Evolutionary conservation across 92 coral and sea anemone species (phyloP), one percentile per base, ranked within the genome.

Genomic region (Palythoa grandiflora): DNA sequence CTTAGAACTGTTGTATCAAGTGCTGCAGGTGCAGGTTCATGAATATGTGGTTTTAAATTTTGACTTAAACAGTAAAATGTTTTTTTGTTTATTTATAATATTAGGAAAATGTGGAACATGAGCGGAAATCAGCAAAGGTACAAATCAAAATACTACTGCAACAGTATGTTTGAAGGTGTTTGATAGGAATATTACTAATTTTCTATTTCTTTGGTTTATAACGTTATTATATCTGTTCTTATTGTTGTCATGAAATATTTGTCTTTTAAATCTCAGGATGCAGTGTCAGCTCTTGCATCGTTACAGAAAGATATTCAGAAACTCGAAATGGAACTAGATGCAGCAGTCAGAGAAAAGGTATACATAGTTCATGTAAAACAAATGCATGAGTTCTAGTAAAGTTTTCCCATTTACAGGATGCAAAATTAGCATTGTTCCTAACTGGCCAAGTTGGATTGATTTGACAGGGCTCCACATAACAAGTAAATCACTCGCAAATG

Each of bases 301-400:
- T 90, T 95, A 12, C 98, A 95, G 83, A 97, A 94, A 83, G 98
- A 97, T 77, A 93, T 95, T 37, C 97, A 94, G 21, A 92, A 90
- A 74, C 95, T 97, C 47, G 95, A 92, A 35, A 94, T 96, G 88
- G 98, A 96, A 59, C 90, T 97, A 79, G 99, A 97, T 71, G 90
- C 96, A 51, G 85, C 95, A 47, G 88, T 71, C 57, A 91, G 99
- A 66, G 99, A 97, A 79, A 97, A 97, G 98, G 99, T 97, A 57
- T 38, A 9, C 15, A 44, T 0, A 44, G 50, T 44, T 44, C 47
- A 44, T 44, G 50, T 44, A 8, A 44, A 44, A 44, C 50, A 44
- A 44, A 44, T 44, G 50, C 50, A 44, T 8, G 7, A 44, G 6
- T 44, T 44, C 6, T 44, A 8, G 7, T 8, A 5, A 5, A 44